phyloP scores from a whole-genome alignment of 1,140 invertebrate species.

The Panagrolaimus sp. region DNA sequence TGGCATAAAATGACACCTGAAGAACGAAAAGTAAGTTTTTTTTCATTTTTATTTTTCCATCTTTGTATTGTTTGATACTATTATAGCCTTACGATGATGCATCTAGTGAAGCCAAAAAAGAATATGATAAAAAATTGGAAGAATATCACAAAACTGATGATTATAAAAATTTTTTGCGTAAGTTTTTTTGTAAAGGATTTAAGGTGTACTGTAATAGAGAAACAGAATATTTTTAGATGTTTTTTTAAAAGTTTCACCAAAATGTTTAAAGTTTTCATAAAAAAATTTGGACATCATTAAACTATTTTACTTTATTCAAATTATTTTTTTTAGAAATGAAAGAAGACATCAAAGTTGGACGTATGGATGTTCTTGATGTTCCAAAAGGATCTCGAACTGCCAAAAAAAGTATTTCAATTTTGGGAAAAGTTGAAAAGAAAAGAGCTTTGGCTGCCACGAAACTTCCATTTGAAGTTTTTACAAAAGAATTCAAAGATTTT shows the following conservation, averaged over 20 bases:
- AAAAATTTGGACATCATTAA: neutral
- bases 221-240: no score
- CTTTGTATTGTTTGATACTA: no score
- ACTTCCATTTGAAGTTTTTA: conserved; percentile 22
- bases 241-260: conserved; percentile 11
- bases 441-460: no score
- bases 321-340: conserved; percentile 20
- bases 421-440: no score
- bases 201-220: conserved; percentile 18
- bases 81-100: conserved; percentile 23
- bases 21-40: no score
- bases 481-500: conserved; percentile 13
- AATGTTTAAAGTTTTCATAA: neutral
- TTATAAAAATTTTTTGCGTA: conserved; percentile 27
- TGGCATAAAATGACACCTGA: neutral
- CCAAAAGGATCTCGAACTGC: no score
- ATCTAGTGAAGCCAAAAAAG: neutral
- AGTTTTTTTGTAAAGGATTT: neutral
- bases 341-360: neutral
- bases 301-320: conserved; percentile 17
- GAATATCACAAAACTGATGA: conserved; percentile 24
- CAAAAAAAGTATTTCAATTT: no score
- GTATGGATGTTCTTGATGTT: neutral
- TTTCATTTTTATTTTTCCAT: no score
- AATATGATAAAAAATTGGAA: conserved; percentile 18